Evolutionary conservation across 2,113 vertebrate species (phyloP).

Genomic region (Probosciger aterrimus): DNA sequence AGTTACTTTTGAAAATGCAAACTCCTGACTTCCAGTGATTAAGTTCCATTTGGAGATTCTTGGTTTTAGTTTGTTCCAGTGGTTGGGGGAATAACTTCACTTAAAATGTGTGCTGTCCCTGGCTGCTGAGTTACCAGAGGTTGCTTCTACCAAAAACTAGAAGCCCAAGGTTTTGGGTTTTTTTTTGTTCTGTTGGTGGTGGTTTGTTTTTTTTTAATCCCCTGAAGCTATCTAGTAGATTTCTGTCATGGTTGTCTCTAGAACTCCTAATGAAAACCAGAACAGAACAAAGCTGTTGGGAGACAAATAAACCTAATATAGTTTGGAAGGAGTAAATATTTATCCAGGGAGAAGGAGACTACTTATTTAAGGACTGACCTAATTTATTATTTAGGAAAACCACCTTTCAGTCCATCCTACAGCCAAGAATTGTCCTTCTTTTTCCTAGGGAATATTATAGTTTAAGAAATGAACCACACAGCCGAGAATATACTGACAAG

Average conservation of each 20-base stretch:
- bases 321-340: conserved; percentile 51
- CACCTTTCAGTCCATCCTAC: conserved; percentile 7
- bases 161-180: neutral
- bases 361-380: conserved; percentile 50
- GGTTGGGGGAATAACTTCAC: neutral
- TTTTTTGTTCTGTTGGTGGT: neutral
- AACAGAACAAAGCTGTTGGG: conserved; percentile 9
- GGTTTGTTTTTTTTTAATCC: neutral
- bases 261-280: conserved; percentile 25
- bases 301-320: conserved; percentile 30
- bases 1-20: neutral
- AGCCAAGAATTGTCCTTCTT: conserved; percentile 30
- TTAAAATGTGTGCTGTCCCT: neutral
- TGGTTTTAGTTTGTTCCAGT: neutral
- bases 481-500: conserved; percentile 19
- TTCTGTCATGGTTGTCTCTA: neutral
- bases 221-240: neutral
- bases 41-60: neutral
- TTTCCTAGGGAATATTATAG: neutral
- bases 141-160: neutral
- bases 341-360: conserved; percentile 11
- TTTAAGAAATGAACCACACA: conserved; percentile 10
- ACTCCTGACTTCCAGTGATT: neutral
- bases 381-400: conserved; percentile 60
- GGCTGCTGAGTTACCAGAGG: neutral